Percentiles rank a stretch among this genome's conserved stretches.
Conservation (phyloP, 2,797 vertebrate genomes). For the Morelia viridis region DNA sequence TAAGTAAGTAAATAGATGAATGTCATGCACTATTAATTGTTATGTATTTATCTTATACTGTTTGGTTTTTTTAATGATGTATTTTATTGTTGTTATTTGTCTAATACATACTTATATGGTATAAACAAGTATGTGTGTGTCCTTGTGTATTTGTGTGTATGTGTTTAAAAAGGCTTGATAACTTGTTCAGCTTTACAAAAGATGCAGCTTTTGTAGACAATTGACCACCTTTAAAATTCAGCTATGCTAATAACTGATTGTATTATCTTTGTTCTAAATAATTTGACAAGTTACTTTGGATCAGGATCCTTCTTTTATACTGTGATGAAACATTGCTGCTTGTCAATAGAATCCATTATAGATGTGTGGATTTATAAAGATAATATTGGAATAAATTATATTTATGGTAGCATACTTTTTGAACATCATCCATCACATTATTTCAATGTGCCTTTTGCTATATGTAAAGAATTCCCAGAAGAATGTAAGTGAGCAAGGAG, state of each 20-base stretch:
- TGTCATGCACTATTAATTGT: neutral
- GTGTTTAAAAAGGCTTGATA: neutral
- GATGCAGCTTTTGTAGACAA: neutral
- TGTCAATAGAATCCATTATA: neutral
- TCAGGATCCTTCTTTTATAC: neutral
- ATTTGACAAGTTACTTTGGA: neutral
- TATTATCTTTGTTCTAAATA: neutral
- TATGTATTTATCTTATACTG: neutral
- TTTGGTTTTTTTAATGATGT: neutral
- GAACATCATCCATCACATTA: neutral
- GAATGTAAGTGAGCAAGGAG: constrained; percentile 3
- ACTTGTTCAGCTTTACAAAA: neutral
- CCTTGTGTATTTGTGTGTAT: neutral
- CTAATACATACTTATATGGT: neutral
- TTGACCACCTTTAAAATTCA: neutral
- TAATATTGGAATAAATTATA: constrained; percentile 7
- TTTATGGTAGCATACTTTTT: constrained; percentile 6
- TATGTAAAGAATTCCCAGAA: neutral
- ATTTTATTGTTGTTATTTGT: neutral
- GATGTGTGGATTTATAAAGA: neutral
- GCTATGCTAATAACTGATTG: neutral
- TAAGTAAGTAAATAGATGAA: neutral
- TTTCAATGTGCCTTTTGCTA: neutral
- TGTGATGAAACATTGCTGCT: neutral
- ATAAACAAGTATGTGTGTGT: neutral